Evolutionary conservation across 2,888 invertebrate species (phyloP).

Genomic region (Lithosia quadra): DNA sequence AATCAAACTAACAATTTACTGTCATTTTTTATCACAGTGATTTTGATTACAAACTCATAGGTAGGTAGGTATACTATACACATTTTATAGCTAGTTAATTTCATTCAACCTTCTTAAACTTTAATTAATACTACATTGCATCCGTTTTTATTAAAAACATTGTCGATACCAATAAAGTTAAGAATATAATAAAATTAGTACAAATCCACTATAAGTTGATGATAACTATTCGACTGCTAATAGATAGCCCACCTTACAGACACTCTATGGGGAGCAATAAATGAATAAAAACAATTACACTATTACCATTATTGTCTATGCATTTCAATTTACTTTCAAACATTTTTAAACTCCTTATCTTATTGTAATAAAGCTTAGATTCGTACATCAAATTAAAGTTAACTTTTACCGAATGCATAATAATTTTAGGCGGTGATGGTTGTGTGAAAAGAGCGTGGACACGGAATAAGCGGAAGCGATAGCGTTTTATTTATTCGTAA

Average conservation of each 20-base stretch:
- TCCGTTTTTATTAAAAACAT: conserved; percentile 59
- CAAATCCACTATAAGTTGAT: conserved; percentile 68
- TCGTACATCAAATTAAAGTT: conserved; percentile 37
- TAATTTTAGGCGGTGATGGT: conserved; percentile 49
- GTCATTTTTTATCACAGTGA: conserved; percentile 48
- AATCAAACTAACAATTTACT: conserved; percentile 50
- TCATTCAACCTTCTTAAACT: conserved; percentile 43
- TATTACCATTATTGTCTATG: conserved; percentile 54
- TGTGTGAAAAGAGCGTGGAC: conserved; percentile 50
- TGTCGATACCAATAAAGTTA: conserved; percentile 69
- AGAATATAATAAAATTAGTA: conserved; percentile 78
- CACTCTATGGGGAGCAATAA: conserved; percentile 74
- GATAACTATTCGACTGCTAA: conserved; percentile 70
- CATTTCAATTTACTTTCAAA: conserved; percentile 24
- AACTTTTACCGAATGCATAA: conserved; percentile 50
- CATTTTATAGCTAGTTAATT: conserved; percentile 46
- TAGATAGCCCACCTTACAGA: conserved; percentile 75
- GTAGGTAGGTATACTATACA: conserved; percentile 28
- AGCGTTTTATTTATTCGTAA: conserved; percentile 34
- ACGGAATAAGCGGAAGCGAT: conserved; percentile 54
- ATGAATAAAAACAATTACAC: conserved; percentile 83
- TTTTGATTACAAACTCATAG: conserved; percentile 45
- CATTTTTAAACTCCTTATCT: conserved; percentile 32
- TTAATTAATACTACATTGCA: conserved; percentile 58
- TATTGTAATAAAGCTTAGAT: conserved; percentile 44